Evolutionary conservation across 2,888 invertebrate genomes (phyloP), one percentile per base, ranked within the genome.

Genomic region (Hemicrepidius hirtus): DNA sequence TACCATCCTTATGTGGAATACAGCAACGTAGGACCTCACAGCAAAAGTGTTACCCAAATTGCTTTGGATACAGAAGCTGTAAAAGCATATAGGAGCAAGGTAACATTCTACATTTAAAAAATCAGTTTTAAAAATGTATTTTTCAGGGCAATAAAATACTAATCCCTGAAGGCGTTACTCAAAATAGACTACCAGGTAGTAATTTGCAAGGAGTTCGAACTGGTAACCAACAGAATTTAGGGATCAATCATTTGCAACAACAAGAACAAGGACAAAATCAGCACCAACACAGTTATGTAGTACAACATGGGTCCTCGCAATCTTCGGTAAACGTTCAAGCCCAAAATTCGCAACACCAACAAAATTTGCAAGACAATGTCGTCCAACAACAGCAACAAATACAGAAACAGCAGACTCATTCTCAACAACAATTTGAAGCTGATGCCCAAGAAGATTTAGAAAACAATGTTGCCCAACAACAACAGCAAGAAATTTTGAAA

Each of bases 1-100:
- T 92, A 90, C 85, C 92, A 92, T 85, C 91, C 92, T 5, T 88
- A 91, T 16, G 88, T 91, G 55, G 87, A 88, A 64, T 88, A 91
- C 80, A 88, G 87, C 80, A 88, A 89, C 24, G 85, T 85, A 12
- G 88, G 88, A 46, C 87, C 88, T 0, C 86, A 88, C 55, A 88
- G 89, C 77, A 82, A 85, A 18, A 87, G 89, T 50, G 86, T 87
- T 13, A 85, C 89, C 0, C 88, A 87, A 78, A 88, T 91, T 70
- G 90, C 90, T 0, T 83, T 90, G 0, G 91, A 90, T 0, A 88
- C 89, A 79, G 87, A 88, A 78, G 90, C 91, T 0, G 85, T 90
- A 1, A 86, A 89, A 65, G 87, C 89, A 10, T 84, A 87, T 40
- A 77, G 80, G 20, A 80, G 80, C 32, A 68, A 68, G 68, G 68